phyloP scores from a whole-genome alignment of 2,113 vertebrate species.

The Pterophyllum scalare region DNA sequence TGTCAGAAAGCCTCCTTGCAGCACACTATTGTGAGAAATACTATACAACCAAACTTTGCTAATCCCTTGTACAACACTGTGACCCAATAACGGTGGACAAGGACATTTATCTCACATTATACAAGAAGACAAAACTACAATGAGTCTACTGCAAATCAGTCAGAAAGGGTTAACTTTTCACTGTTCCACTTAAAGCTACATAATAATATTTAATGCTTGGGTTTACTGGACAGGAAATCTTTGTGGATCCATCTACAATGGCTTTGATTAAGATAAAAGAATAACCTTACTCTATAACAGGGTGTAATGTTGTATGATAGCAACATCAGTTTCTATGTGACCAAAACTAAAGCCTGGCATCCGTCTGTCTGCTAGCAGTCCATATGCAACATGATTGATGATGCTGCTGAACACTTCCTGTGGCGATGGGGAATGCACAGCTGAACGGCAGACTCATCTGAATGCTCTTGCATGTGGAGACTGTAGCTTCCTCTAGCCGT shows the following conservation, averaged over 20 bases:
- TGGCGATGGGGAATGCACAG: slow-evolving; percentile 25
- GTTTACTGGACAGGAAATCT: neutral
- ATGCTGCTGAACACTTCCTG: slow-evolving; percentile 40
- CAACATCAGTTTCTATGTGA: neutral
- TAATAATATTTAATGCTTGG: neutral
- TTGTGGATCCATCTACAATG: neutral
- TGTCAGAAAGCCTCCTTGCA: neutral
- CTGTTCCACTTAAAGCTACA: neutral
- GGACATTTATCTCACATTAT: neutral
- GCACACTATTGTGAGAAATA: neutral
- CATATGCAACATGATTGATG: slow-evolving; percentile 40
- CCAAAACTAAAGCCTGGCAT: neutral
- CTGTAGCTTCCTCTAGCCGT: slow-evolving; percentile 19
- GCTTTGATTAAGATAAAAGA: neutral
- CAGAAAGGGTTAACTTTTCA: neutral
- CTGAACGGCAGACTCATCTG: slow-evolving; percentile 32
- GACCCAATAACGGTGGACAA: neutral
- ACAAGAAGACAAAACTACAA: neutral
- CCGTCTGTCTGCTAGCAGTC: neutral
- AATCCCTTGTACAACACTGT: neutral
- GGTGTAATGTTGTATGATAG: neutral
- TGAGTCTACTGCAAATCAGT: neutral
- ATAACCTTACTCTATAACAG: neutral
- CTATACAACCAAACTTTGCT: neutral
- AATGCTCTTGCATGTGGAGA: neutral